Base-by-base conservation (phyloP, 2,113 vertebrate species). In the Piprites chloris region DNA sequence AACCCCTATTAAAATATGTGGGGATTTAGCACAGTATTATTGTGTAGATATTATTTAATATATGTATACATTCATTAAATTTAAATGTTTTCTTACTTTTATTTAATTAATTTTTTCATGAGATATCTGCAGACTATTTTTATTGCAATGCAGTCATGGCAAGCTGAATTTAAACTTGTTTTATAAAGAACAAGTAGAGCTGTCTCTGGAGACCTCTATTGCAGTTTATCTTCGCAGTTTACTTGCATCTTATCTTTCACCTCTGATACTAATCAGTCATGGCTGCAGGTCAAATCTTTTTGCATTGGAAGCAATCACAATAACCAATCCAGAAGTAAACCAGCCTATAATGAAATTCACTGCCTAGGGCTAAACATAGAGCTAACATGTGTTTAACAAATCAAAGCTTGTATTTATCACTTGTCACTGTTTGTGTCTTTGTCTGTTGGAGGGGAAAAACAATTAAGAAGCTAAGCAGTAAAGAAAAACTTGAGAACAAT, bases 301-400 rank as follows among this genome's bases (percentile, higher is more conserved):
- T 11, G 33, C 65, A 93, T 78, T 83, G 59, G 83, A 93, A 98
- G 61, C 58, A 93, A 91, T 86, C 85, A 87, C 79, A 95, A 91
- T 92, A 90, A 86, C 87, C 66, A 93, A 76, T 76, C 49, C 89
- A 96, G 80, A 90, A 97, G 96, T 97, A 98, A 98, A 95, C 89
- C 89, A 98, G 95, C 96, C 95, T 73, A 94, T 98, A 98, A 98
- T 98, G 97, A 97, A 98, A 98, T 98, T 98, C 98, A 97, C 93
- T 93, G 97, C 98, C 98, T 95, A 96, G 83, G 97, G 98, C 97
- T 95, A 98, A 98, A 98, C 97, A 97, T 58, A 98, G 97, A 98
- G 90, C 96, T 98, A 98, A 98, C 97, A 98, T 98, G 97, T 98
- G 97, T 98, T 98, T 97, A 98, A 97, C 97, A 98, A 98, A 98